Base-by-base conservation (phyloP, 2,797 vertebrate species). In the Sciaenops ocellatus region DNA sequence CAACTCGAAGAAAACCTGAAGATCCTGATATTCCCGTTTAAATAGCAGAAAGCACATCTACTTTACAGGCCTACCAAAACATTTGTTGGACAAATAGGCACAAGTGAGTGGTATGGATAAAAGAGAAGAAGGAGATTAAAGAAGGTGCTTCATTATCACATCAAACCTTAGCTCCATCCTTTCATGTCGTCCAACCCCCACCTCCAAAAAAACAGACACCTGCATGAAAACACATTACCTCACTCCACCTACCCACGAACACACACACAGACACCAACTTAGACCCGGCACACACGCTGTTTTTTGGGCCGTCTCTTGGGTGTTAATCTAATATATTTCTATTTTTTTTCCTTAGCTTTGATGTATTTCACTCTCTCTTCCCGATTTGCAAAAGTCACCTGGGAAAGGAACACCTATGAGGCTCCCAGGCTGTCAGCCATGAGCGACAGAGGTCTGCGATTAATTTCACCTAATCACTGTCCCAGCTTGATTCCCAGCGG, bases 91-190 rank as follows among this genome's bases (percentile, higher is more conserved):
- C 93, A 90, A 91, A 94, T 85, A 82, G 90, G 82, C 80, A 76
- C 78, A 67, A 86, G 80, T 65, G 73, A 87, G 75, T 75, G 55
- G 75, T 85, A 74, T 47, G 74, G 79, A 92, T 91, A 65, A 92
- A 91, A 92, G 85, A 75, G 72, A 72, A 76, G 71, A 80, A 78
- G 82, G 83, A 84, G 84, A 90, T 83, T 85, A 89, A 89, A 88
- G 84, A 91, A 86, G 87, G 75, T 54, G 78, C 88, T 91, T 93
- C 89, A 94, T 94, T 93, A 92, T 89, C 92, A 94, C 90, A 86
- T 93, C 92, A 94, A 94, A 93, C 90, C 78, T 48, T 5, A 30
- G 84, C 73, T 85, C 34, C 42, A 74, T 68, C 82, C 90, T 94
- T 94, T 94, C 85, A 93, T 89, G 89, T 75, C 61, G 67, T 30